A percentile compares a stretch with the other conserved stretches of the same genome.
Evolutionary conservation across 2,113 vertebrate genomes (phyloP).

Genomic region (Elanus axillaris): DNA sequence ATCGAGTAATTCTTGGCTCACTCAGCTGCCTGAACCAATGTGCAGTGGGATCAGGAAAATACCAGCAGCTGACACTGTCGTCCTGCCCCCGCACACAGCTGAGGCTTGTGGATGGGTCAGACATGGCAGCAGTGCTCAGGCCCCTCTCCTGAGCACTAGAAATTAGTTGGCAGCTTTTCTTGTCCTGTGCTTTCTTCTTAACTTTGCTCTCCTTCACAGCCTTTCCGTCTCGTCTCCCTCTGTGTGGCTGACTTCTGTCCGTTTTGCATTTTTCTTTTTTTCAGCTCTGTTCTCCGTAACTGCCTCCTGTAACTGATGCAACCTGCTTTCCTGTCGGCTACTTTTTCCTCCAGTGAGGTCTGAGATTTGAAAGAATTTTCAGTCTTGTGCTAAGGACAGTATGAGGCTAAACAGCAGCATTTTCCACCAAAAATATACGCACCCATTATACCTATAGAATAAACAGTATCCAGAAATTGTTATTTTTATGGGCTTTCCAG

Average conservation of each 20-base stretch:
- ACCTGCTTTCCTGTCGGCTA: background rate
- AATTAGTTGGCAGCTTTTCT: background rate
- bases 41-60: background rate
- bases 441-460: background rate
- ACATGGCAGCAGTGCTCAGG: background rate
- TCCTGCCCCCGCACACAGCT: background rate
- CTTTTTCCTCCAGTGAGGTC: background rate
- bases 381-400: background rate
- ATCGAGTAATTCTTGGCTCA: background rate
- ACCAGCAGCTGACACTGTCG: background rate
- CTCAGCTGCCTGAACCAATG: background rate
- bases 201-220: background rate
- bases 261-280: background rate
- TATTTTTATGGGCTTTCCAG: background rate
- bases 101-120: rapidly evolving
- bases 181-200: background rate
- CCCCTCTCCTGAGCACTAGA: background rate
- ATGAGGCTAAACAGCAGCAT: background rate
- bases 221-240: background rate
- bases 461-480: background rate
- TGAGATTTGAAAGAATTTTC: background rate
- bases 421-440: background rate
- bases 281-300: background rate
- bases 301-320: background rate
- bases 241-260: background rate